Conservation (phyloP, 2,113 vertebrate genomes). For the Mola mola region DNA sequence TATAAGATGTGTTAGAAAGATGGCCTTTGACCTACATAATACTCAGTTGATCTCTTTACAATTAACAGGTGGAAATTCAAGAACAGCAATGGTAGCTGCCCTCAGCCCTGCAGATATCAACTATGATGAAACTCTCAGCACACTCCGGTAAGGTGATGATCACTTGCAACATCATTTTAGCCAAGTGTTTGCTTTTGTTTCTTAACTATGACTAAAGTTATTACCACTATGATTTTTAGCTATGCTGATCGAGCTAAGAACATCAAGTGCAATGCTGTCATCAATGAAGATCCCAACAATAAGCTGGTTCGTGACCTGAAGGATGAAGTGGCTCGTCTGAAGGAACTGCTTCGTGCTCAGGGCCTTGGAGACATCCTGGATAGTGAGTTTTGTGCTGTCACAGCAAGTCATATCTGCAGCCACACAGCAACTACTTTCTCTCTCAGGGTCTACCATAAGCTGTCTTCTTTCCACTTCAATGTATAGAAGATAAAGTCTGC, state of each 20-base stretch:
- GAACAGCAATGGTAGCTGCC: slow-evolving; percentile 98
- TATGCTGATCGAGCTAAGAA: slow-evolving; percentile 98
- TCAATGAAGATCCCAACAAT: slow-evolving; percentile 98
- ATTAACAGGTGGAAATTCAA: slow-evolving; percentile 89
- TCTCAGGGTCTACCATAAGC: slow-evolving; percentile 24
- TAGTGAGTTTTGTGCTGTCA: slow-evolving; percentile 86
- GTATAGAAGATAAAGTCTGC: too few relatives aligned
- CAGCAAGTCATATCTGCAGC: slow-evolving; percentile 20
- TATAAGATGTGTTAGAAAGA: neutral
- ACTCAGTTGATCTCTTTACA: neutral
- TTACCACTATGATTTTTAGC: slow-evolving; percentile 66
- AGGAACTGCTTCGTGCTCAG: slow-evolving; percentile 95
- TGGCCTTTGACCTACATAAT: neutral
- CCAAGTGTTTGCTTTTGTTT: neutral
- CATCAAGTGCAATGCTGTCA: slow-evolving; percentile 98
- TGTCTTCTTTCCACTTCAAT: slow-evolving; percentile 33
- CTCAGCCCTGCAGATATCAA: slow-evolving; percentile 99
- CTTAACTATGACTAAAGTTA: too few relatives aligned
- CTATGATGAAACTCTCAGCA: slow-evolving; percentile 99
- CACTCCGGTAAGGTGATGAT: slow-evolving; percentile 86
- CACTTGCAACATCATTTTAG: neutral
- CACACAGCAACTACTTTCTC: slow-evolving; percentile 10
- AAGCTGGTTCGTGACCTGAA: slow-evolving; percentile 97
- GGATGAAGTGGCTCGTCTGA: slow-evolving; percentile 94
- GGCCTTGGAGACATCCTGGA: slow-evolving; percentile 98